Conservation (phyloP, 2,113 vertebrate genomes). For the Pangasianodon gigas region DNA sequence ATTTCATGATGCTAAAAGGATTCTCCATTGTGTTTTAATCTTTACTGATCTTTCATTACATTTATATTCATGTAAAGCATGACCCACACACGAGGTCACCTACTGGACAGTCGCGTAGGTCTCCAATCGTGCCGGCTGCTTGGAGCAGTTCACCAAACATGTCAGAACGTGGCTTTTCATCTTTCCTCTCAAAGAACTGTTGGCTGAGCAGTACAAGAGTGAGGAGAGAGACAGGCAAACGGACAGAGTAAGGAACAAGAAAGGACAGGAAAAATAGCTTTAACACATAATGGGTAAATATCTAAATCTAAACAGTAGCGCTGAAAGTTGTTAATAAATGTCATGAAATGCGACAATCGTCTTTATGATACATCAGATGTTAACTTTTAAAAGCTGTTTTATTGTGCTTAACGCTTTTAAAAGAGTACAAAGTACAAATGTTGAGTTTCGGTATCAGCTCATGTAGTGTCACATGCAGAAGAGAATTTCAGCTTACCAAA, state of each 20-base stretch:
- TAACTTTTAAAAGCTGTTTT: not conserved
- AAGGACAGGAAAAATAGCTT: not conserved
- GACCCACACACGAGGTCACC: conserved; percentile 57
- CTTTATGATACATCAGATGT: not conserved
- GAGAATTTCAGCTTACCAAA: conserved; percentile 82
- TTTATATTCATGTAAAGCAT: not conserved
- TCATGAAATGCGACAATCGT: not conserved
- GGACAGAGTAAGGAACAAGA: not conserved
- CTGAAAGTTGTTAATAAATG: not conserved
- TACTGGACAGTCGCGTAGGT: conserved; percentile 93
- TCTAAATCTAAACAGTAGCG: not conserved
- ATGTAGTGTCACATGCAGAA: not conserved
- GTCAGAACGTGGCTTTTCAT: conserved; percentile 81
- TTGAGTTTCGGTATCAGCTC: not conserved
- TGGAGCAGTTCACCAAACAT: conserved; percentile 92
- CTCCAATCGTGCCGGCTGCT: conserved; percentile 88
- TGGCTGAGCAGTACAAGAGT: conserved; percentile 73
- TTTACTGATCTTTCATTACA: not conserved
- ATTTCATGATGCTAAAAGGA: not conserved
- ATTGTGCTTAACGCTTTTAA: not conserved
- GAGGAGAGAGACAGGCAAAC: conserved; percentile 10
- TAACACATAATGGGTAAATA: not conserved
- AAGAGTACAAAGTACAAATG: not conserved
- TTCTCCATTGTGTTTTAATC: not conserved
- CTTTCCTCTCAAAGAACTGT: conserved; percentile 82